phyloP scores from a whole-genome alignment of 2,888 invertebrate genomes.

The Aphodius sticticus region DNA sequence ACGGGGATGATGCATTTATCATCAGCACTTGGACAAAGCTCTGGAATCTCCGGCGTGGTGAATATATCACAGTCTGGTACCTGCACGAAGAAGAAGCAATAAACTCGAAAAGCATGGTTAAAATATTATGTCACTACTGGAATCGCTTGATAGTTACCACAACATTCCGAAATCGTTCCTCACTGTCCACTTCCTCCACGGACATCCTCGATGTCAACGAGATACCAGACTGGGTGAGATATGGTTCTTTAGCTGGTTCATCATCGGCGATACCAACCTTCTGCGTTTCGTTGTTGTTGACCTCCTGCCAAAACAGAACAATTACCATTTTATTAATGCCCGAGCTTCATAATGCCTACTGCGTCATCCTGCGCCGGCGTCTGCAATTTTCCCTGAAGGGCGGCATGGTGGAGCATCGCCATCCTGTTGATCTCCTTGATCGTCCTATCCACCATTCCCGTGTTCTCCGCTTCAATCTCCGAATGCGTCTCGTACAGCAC shows the following conservation, averaged over 20 bases:
- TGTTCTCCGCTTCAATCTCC: conserved; percentile 76
- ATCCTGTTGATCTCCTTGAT: conserved; percentile 75
- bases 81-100: conserved; percentile 53
- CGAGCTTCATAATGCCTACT: background rate
- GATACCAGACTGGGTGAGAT: conserved; percentile 30
- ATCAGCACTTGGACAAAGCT: conserved; percentile 63
- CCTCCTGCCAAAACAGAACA: conserved; percentile 43
- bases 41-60: conserved; percentile 68
- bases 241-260: conserved; percentile 34
- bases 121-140: conserved; percentile 39
- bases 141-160: conserved; percentile 36
- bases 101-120: background rate
- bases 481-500: conserved; percentile 86
- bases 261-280: conserved; percentile 34
- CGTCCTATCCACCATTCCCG: conserved; percentile 73
- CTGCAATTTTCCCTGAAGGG: conserved; percentile 56
- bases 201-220: conserved; percentile 19
- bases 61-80: conserved; percentile 77
- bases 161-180: conserved; percentile 40
- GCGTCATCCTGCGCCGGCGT: conserved; percentile 32
- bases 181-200: conserved; percentile 37
- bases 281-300: conserved; percentile 50
- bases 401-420: conserved; percentile 73
- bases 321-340: conserved; percentile 9
- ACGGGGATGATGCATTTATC: conserved; percentile 60